Evolutionary conservation across 2,113 vertebrate species (phyloP).

Genomic region (Callorhinus ursinus): DNA sequence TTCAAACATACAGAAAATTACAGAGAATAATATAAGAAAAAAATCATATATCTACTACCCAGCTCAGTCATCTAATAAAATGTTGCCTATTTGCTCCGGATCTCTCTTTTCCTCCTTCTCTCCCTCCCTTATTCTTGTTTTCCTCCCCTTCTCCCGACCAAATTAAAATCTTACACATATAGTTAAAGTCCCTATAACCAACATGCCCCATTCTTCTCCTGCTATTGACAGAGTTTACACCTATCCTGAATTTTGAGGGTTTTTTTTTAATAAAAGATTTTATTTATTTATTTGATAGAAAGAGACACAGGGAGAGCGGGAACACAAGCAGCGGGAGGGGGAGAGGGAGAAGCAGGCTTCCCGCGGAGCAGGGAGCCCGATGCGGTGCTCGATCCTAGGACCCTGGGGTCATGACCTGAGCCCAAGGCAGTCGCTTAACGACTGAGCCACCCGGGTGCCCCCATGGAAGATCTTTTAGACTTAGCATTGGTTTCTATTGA

Average conservation of each 20-base stretch:
- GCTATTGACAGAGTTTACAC: background rate
- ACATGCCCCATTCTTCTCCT: background rate
- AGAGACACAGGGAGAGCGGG: no score
- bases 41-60: background rate
- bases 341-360: no score
- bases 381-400: no score
- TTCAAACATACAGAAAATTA: background rate
- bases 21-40: background rate
- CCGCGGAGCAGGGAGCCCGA: rapidly evolving
- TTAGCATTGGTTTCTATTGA: background rate
- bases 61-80: background rate
- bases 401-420: no score
- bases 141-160: background rate
- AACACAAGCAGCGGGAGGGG: no score
- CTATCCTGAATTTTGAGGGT: background rate
- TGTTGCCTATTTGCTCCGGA: background rate
- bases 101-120: background rate
- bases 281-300: no score
- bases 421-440: no score
- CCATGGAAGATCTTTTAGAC: background rate
- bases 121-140: background rate
- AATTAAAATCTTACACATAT: background rate
- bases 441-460: no score
- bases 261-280: no score
- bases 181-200: background rate